Percentiles rank a stretch among this genome's conserved stretches.
Conservation (phyloP, 2,888 invertebrate species). For the Campoplex capitator region DNA sequence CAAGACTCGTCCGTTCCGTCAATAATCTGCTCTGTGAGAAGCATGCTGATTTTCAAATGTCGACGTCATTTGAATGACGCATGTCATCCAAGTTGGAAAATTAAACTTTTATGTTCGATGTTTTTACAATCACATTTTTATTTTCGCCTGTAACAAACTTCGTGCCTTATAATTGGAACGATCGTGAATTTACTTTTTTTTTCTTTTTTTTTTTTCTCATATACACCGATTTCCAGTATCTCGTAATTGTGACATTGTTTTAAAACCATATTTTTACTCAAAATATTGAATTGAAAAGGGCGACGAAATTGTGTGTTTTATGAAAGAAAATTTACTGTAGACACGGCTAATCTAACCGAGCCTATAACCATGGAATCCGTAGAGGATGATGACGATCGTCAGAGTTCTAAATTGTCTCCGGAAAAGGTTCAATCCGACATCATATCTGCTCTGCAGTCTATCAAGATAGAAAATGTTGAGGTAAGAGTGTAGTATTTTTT, state of each 20-base stretch:
- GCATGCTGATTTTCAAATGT: constrained; percentile 74
- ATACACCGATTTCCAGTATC: constrained; percentile 6
- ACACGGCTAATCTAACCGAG: constrained; percentile 83
- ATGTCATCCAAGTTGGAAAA: constrained; percentile 43
- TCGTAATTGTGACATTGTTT: not conserved
- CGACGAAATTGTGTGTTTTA: too few species aligned
- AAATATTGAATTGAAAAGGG: too few species aligned
- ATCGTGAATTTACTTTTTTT: not conserved
- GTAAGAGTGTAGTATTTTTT: constrained; percentile 70
- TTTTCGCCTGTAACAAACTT: not conserved
- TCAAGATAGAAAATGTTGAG: constrained; percentile 87
- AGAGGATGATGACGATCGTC: constrained; percentile 88
- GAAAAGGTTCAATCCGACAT: constrained; percentile 85
- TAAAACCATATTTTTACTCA: too few species aligned
- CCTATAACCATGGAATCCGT: constrained; percentile 89
- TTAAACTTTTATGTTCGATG: not conserved
- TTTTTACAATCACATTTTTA: not conserved
- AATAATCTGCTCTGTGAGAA: constrained; percentile 61
- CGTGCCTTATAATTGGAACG: not conserved
- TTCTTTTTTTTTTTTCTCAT: not conserved
- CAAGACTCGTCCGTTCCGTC: constrained; percentile 56
- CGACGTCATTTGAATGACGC: constrained; percentile 46
- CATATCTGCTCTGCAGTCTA: constrained; percentile 87
- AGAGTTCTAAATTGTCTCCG: constrained; percentile 84
- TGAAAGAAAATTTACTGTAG: too few species aligned